Evolutionary conservation across 92 coral and sea anemone genomes (phyloP).

Genomic region (Plumapathes pennacea): DNA sequence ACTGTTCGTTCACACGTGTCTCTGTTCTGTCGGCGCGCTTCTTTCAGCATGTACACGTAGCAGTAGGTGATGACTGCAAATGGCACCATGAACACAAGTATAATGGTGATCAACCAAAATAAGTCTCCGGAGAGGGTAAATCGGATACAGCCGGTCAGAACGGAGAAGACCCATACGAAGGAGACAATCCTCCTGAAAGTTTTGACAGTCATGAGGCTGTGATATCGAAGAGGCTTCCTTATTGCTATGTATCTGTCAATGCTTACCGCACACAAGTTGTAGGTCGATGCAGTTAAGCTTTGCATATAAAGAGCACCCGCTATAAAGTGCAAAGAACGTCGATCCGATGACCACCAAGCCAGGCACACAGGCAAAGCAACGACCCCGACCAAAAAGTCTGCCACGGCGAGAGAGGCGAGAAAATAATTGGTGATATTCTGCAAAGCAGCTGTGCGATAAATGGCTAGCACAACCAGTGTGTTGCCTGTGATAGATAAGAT

Average conservation of each 20-base stretch:
- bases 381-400: no score
- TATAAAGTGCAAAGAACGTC: constrained; percentile 5
- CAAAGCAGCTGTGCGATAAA: no score
- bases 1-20: background rate
- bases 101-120: constrained; percentile 12
- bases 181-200: constrained; percentile 3
- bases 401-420: no score
- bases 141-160: constrained; percentile 12
- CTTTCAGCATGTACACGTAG: constrained; percentile 12
- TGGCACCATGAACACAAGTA: constrained; percentile 4
- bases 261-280: constrained; percentile 61
- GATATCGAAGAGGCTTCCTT: constrained; percentile 29
- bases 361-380: no score
- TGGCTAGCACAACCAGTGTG: no score
- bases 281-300: constrained; percentile 16
- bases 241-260: constrained; percentile 50
- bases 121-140: constrained; percentile 3
- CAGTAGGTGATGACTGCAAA: constrained; percentile 12
- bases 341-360: no score
- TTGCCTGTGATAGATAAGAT: no score
- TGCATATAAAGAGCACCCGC: constrained; percentile 12
- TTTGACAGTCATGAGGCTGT: constrained; percentile 2
- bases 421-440: no score
- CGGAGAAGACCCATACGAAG: constrained; percentile 11
- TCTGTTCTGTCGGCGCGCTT: constrained; percentile 17